Percentiles rank a stretch among this genome's conserved stretches.
These are phyloP conservation scores for Paralichthys olivaceus DNA, from an alignment of 2,113 vertebrate genomes.

Conservation along the genomic window DNA sequence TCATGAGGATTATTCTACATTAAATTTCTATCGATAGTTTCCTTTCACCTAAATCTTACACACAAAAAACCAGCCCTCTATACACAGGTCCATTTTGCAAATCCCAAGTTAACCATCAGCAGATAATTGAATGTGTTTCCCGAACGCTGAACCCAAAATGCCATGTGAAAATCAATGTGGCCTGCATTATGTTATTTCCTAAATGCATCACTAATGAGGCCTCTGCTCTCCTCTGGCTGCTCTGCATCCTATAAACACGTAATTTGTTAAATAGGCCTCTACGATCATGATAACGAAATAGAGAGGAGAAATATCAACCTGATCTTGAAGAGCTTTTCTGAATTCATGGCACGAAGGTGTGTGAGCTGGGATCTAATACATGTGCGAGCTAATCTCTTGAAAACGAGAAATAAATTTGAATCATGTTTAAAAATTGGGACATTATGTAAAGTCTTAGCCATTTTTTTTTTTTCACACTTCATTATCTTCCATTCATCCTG, in stretches of 20 bases:
- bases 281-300: not conserved
- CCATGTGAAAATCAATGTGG: not conserved
- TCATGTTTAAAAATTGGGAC: not conserved
- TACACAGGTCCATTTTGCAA: not conserved
- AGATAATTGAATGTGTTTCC: conserved; percentile 39
- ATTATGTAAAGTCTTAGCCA: no score
- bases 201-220: conserved; percentile 38
- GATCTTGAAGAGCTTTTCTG: not conserved
- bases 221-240: conserved; percentile 4
- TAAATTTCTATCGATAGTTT: no score
- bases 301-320: conserved; percentile 6
- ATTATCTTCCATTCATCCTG: no score
- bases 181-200: conserved; percentile 31
- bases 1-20: no score
- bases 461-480: no score
- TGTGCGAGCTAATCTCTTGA: not conserved
- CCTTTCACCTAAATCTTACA: no score
- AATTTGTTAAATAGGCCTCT: not conserved
- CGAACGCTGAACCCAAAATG: conserved; percentile 29
- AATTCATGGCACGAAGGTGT: not conserved
- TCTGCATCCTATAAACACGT: conserved; percentile 3
- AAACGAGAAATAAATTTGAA: not conserved
- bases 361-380: not conserved
- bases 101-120: conserved; percentile 18
- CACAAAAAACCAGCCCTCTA: not conserved